Conservation (phyloP, 1,140 invertebrate species). For the Drosophila lacteicornis region DNA sequence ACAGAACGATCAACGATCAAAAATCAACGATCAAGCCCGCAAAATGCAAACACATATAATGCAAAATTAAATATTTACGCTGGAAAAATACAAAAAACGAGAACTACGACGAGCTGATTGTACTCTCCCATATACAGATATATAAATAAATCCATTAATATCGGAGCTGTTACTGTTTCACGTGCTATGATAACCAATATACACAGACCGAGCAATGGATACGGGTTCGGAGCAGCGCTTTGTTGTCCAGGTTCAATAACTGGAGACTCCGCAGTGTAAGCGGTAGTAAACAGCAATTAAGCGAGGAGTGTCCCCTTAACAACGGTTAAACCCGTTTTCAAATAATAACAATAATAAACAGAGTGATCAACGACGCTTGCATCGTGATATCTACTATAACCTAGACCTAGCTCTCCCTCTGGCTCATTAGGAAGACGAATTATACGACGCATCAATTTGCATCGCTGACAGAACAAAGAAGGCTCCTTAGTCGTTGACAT, state of each 20-base stretch:
- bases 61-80: constrained; percentile 73
- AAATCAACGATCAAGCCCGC: constrained; percentile 41
- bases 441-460: constrained; percentile 38
- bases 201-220: constrained; percentile 6
- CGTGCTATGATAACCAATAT: constrained; percentile 25
- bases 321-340: constrained; percentile 42
- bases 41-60: constrained; percentile 57
- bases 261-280: constrained; percentile 29
- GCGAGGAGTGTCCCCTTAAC: constrained; percentile 7
- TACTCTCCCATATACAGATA: not conserved
- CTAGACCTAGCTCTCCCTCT: not conserved
- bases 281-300: constrained; percentile 43
- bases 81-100: constrained; percentile 55
- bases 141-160: constrained; percentile 48
- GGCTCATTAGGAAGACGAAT: constrained; percentile 32
- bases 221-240: constrained; percentile 12
- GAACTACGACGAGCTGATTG: constrained; percentile 25
- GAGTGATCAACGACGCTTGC: constrained; percentile 6
- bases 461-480: constrained; percentile 44
- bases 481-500: constrained; percentile 29
- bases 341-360: constrained; percentile 31
- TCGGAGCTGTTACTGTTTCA: constrained; percentile 24
- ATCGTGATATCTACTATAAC: constrained; percentile 4
- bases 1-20: constrained; percentile 54
- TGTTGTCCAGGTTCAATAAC: constrained; percentile 43